These are phyloP conservation scores for Cathartes aura DNA, from an alignment of 2,113 vertebrate species.

Conservation along the genomic window DNA sequence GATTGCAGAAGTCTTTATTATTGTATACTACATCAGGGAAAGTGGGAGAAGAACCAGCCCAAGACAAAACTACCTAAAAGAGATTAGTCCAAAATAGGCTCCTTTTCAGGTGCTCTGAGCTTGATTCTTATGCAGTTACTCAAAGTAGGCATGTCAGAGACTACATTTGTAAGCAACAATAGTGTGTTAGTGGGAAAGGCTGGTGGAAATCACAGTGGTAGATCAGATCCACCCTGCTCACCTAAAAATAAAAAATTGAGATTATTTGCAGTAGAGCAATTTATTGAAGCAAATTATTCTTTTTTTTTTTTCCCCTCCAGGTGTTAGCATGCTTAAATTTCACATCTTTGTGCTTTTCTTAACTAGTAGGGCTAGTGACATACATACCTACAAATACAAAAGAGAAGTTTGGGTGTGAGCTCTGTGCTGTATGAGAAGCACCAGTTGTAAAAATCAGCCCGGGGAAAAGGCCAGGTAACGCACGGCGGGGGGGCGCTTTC, in stretches of 20 bases:
- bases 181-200: neutral
- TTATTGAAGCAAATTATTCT: neutral
- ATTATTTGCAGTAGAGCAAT: neutral
- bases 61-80: neutral
- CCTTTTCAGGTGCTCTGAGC: neutral
- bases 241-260: neutral
- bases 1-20: neutral
- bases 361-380: neutral
- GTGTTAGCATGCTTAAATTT: neutral
- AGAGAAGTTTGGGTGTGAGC: neutral
- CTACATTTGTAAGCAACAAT: neutral
- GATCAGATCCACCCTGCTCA: neutral
- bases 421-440: neutral
- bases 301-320: no score
- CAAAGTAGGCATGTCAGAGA: neutral
- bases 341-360: neutral
- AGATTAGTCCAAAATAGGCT: neutral
- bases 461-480: neutral
- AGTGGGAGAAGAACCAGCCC: neutral
- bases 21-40: neutral
- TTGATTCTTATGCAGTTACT: neutral
- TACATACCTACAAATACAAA: rapidly evolving
- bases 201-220: neutral
- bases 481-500: rapidly evolving
- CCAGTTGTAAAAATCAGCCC: rapidly evolving